These are phyloP conservation scores for Motacilla alba DNA, from an alignment of 2,113 vertebrate genomes.

Conservation along the genomic window DNA sequence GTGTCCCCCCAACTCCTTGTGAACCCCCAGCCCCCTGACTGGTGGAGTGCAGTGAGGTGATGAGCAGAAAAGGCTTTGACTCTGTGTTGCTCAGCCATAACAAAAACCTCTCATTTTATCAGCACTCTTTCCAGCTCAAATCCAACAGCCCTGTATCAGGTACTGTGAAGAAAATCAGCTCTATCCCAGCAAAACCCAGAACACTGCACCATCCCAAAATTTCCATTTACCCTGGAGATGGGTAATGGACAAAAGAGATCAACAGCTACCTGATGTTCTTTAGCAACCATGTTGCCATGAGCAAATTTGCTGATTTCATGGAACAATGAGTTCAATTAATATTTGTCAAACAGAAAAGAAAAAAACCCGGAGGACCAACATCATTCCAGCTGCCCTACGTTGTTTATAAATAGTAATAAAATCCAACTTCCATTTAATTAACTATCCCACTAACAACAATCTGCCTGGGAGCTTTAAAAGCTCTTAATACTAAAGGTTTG, in stretches of 20 bases:
- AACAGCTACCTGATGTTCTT: neutral
- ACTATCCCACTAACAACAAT: neutral
- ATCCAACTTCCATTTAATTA: constrained; percentile 19
- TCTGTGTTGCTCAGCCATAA: neutral
- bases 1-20: neutral
- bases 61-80: neutral
- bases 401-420: neutral
- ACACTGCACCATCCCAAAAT: neutral
- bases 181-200: neutral
- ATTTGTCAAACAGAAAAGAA: neutral
- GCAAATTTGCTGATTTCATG: neutral
- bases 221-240: too few species aligned
- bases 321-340: neutral
- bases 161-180: neutral
- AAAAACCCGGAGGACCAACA: neutral
- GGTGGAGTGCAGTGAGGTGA: neutral
- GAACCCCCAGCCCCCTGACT: neutral
- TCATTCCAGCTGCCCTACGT: neutral
- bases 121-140: neutral
- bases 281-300: rapidly evolving
- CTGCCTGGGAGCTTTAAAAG: neutral
- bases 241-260: neutral
- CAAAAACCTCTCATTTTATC: neutral
- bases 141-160: neutral
- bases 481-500: neutral